Evolutionary conservation across 1,140 invertebrate species (phyloP).

Genomic region (Parapsyche elsis): DNA sequence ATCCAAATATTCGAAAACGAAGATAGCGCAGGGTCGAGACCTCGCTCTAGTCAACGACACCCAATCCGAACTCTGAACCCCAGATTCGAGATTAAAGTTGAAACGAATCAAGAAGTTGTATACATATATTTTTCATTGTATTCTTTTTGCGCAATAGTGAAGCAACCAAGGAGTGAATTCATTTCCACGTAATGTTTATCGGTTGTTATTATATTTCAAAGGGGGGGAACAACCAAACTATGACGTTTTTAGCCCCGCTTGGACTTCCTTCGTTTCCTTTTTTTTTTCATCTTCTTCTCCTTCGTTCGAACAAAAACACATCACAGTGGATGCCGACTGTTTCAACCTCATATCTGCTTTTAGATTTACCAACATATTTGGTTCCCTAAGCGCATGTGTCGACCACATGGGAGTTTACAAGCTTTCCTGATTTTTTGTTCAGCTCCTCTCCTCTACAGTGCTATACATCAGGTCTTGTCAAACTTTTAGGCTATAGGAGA

Average conservation of each 20-base stretch:
- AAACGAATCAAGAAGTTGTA: too few species aligned
- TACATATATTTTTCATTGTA: too few species aligned
- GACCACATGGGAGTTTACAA: neutral
- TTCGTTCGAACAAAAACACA: neutral
- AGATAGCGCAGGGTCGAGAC: conserved; percentile 32
- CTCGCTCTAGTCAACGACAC: conserved; percentile 35
- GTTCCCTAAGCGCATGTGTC: neutral
- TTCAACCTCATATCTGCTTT: conserved; percentile 23
- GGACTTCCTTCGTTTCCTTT: neutral
- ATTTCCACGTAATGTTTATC: neutral
- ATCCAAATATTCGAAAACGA: conserved; percentile 28
- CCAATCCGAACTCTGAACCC: conserved; percentile 28
- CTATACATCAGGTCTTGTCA: too few species aligned
- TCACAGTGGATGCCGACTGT: conserved; percentile 10
- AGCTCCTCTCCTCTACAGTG: too few species aligned
- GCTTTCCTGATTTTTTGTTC: too few species aligned
- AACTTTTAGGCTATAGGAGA: too few species aligned
- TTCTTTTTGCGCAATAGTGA: too few species aligned
- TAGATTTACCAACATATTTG: conserved; percentile 8
- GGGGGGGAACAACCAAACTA: neutral
- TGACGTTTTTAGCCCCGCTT: neutral
- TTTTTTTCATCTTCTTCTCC: neutral
- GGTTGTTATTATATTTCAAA: neutral
- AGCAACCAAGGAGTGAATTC: too few species aligned
- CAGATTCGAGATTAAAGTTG: conserved; percentile 30